Evolutionary conservation across 2,888 invertebrate genomes (phyloP).

Genomic region (Autographa pulchrina): DNA sequence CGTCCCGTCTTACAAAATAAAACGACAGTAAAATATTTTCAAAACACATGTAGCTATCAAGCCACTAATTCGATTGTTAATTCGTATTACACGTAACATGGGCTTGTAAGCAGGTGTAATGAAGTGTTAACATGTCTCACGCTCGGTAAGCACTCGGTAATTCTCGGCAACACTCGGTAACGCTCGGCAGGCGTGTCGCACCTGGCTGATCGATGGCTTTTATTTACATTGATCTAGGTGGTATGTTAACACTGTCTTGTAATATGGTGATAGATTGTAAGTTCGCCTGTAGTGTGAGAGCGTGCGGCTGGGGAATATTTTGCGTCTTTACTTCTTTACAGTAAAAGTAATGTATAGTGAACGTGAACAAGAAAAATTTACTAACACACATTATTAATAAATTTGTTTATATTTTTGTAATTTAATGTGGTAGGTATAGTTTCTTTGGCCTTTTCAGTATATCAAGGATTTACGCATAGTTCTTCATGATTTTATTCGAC

Average conservation of each 20-base stretch:
- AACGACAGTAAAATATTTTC: neutral
- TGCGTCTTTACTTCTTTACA: too few species aligned
- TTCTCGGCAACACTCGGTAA: neutral
- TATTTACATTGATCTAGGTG: conserved; percentile 36
- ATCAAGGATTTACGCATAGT: too few species aligned
- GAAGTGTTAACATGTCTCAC: conserved; percentile 27
- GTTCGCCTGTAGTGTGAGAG: too few species aligned
- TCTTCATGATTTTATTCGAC: too few species aligned
- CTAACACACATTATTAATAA: too few species aligned
- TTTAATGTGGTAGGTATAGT: too few species aligned
- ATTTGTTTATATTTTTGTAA: too few species aligned
- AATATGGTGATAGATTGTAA: neutral
- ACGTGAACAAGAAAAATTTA: too few species aligned
- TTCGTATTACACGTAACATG: neutral
- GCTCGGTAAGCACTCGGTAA: conserved; percentile 14
- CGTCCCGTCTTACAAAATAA: too few species aligned
- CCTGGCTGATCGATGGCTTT: conserved; percentile 41
- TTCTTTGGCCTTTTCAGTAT: too few species aligned
- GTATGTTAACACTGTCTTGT: neutral
- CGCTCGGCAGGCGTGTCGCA: conserved; percentile 31
- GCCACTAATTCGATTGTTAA: neutral
- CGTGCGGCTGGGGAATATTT: too few species aligned
- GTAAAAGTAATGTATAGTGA: too few species aligned
- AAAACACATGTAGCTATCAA: neutral
- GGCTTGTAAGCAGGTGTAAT: conserved; percentile 26